Evolutionary conservation across 2,113 vertebrate genomes (phyloP).

Genomic region (Rafetus swinhoei): DNA sequence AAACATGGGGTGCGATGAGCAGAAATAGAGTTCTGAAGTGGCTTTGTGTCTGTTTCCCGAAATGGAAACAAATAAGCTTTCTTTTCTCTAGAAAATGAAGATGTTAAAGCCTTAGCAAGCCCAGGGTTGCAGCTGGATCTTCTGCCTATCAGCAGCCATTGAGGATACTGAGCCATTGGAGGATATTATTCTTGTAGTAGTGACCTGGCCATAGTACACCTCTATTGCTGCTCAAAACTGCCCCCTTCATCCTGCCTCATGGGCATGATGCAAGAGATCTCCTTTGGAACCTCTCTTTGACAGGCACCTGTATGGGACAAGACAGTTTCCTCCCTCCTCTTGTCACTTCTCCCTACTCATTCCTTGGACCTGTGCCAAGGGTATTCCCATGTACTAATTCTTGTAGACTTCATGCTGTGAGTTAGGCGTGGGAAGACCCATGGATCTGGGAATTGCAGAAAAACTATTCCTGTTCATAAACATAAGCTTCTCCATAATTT

Average conservation of each 20-base stretch:
- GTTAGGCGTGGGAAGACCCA: not conserved
- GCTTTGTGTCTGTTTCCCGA: not conserved
- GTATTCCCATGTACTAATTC: not conserved
- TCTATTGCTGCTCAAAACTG: not conserved
- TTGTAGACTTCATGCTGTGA: not conserved
- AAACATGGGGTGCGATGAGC: not conserved
- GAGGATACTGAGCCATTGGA: not conserved
- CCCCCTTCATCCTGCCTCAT: not conserved
- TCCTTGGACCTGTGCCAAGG: not conserved
- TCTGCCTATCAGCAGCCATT: not conserved
- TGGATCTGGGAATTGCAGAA: not conserved
- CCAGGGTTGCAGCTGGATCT: not conserved
- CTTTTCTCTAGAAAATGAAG: not conserved
- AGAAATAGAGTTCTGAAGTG: not conserved
- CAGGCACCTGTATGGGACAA: not conserved
- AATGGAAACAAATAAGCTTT: not conserved
- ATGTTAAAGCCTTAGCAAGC: not conserved
- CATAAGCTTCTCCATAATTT: not conserved
- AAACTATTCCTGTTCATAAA: not conserved
- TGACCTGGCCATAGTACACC: not conserved
- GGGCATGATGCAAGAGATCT: not conserved
- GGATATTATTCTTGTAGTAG: not conserved
- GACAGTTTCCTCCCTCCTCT: not conserved
- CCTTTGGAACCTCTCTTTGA: not conserved
- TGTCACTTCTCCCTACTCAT: not conserved